Percentiles rank a stretch among this genome's conserved stretches.
Evolutionary conservation across 2,113 vertebrate genomes (phyloP).

Genomic region (Trogon surrucura): DNA sequence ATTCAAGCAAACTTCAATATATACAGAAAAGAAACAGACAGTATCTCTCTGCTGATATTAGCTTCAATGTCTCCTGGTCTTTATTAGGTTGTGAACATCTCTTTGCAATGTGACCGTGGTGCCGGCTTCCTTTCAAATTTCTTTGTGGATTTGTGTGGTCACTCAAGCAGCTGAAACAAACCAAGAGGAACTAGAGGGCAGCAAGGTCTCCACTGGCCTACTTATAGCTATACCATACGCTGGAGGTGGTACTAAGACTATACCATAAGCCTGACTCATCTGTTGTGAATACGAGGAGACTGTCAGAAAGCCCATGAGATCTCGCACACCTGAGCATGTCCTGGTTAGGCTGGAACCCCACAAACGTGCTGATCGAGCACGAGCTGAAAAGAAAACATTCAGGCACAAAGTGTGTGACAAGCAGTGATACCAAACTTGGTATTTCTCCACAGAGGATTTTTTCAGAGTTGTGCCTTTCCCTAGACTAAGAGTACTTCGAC

Average conservation of each 20-base stretch:
- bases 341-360: neutral
- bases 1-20: neutral
- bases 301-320: neutral
- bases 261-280: neutral
- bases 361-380: accelerated
- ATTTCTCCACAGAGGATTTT: neutral
- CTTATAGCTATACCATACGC: neutral
- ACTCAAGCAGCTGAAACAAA: neutral
- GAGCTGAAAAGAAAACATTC: neutral
- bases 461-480: neutral
- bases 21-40: neutral
- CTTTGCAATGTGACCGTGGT: neutral
- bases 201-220: neutral
- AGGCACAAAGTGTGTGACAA: neutral
- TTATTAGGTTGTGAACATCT: neutral
- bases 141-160: neutral
- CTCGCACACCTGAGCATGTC: neutral
- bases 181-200: neutral
- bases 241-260: neutral
- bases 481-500: neutral
- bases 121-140: neutral
- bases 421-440: neutral
- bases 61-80: neutral
- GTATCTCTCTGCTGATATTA: neutral
- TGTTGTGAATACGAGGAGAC: neutral